phyloP scores from a whole-genome alignment of 2,113 vertebrate species.

The Meles meles region DNA sequence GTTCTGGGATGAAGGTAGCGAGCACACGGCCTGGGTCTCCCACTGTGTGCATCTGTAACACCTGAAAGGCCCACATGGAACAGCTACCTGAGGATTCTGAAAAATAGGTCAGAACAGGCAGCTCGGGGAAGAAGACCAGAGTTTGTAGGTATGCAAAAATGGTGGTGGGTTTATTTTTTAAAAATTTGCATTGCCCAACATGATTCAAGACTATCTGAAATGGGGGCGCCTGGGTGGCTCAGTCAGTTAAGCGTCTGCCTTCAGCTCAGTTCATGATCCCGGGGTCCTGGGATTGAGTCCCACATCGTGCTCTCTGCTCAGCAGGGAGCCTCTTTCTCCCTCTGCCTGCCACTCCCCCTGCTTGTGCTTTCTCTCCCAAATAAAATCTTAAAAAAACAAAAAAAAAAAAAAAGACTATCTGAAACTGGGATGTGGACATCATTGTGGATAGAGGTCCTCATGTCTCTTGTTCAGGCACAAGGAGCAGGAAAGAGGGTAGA shows the following conservation, averaged over 20 bases:
- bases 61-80: background rate
- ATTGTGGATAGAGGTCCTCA: background rate
- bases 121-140: background rate
- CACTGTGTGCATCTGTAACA: background rate
- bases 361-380: no score
- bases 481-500: background rate
- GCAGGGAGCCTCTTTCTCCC: no score
- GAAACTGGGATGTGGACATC: background rate
- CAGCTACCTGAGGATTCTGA: background rate
- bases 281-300: no score
- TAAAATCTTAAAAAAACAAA: no score
- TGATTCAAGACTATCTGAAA: no score
- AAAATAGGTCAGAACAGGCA: background rate
- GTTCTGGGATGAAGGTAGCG: background rate
- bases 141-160: background rate
- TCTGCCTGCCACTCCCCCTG: no score
- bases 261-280: no score
- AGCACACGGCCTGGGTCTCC: background rate
- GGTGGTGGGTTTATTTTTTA: background rate
- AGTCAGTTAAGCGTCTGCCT: no score
- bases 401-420: background rate
- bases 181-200: background rate
- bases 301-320: no score
- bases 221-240: no score
- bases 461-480: background rate